phyloP scores from a whole-genome alignment of 2,888 invertebrate genomes.

The Xanthorhoe designata region DNA sequence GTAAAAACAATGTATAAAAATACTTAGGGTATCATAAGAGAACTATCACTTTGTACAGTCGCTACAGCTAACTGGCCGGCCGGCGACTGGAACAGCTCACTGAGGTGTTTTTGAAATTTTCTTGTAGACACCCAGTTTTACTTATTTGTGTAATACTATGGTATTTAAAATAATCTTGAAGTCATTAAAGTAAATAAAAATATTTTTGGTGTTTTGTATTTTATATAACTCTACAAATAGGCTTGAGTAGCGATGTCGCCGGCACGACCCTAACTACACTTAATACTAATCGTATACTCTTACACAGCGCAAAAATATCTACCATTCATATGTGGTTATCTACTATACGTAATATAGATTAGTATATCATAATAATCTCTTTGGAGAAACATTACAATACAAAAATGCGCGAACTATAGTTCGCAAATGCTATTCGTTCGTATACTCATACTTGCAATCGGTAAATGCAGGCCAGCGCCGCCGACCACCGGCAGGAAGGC shows the following conservation, averaged over 20 bases:
- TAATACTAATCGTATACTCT: conserved; percentile 79
- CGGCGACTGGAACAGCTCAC: conserved; percentile 70
- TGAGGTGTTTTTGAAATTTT: conserved; percentile 45
- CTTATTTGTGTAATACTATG: not conserved
- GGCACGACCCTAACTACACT: conserved; percentile 63
- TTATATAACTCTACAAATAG: conserved; percentile 32
- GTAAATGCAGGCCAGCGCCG: conserved; percentile 58
- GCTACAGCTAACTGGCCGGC: conserved; percentile 71
- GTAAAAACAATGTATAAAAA: conserved; percentile 84
- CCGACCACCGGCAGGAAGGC: conserved; percentile 77
- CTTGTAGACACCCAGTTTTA: conserved; percentile 7
- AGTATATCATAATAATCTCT: conserved; percentile 73
- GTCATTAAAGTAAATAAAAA: conserved; percentile 14
- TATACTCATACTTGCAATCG: conserved; percentile 45
- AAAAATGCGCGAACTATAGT: conserved; percentile 67
- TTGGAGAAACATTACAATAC: conserved; percentile 71
- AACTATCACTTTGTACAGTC: conserved; percentile 85
- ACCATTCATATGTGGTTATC: conserved; percentile 60
- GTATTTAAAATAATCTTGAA: conserved; percentile 6
- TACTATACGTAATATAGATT: conserved; percentile 61
- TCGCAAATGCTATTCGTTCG: conserved; percentile 61
- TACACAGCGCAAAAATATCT: conserved; percentile 79
- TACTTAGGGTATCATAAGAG: conserved; percentile 83
- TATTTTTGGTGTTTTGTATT: conserved; percentile 15
- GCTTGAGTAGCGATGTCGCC: conserved; percentile 48